These are phyloP conservation scores for Taurulus bubalis DNA, from an alignment of 2,113 vertebrate genomes.

Conservation along the genomic window DNA sequence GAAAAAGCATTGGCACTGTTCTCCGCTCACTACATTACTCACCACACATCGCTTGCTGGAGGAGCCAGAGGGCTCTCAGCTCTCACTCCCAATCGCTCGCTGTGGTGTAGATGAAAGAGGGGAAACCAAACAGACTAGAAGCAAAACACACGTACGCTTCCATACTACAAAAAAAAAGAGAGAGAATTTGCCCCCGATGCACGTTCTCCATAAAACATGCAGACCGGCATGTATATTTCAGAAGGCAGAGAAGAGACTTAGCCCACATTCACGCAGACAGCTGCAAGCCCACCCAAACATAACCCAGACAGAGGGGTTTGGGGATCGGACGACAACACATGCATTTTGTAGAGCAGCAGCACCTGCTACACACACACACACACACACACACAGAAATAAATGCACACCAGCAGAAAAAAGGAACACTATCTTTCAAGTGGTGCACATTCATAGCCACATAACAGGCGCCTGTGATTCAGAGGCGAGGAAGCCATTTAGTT, in stretches of 20 bases:
- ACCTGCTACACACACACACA: constrained; percentile 27
- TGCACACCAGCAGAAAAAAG: neutral
- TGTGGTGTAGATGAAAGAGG: constrained; percentile 43
- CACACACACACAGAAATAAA: constrained; percentile 31
- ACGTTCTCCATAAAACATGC: constrained; percentile 76
- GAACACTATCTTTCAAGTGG: neutral
- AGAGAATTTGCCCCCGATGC: constrained; percentile 69
- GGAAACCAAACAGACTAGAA: constrained; percentile 59
- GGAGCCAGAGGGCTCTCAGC: constrained; percentile 57
- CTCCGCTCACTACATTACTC: constrained; percentile 57
- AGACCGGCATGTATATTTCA: constrained; percentile 79
- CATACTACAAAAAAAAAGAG: too few species aligned
- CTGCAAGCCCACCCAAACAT: constrained; percentile 64
- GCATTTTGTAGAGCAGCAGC: constrained; percentile 26
- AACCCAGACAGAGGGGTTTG: constrained; percentile 56
- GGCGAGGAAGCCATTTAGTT: constrained; percentile 23
- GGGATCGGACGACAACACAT: constrained; percentile 34
- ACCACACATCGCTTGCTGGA: constrained; percentile 55
- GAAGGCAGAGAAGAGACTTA: constrained; percentile 57
- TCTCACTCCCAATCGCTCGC: constrained; percentile 61
- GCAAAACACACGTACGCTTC: constrained; percentile 32
- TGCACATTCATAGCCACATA: neutral
- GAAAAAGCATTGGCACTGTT: constrained; percentile 42
- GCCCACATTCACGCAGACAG: constrained; percentile 73
- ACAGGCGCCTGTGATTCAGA: constrained; percentile 14